These are phyloP conservation scores for Glossophaga mutica DNA, from an alignment of 2,797 vertebrate genomes.

Conservation along the genomic window DNA sequence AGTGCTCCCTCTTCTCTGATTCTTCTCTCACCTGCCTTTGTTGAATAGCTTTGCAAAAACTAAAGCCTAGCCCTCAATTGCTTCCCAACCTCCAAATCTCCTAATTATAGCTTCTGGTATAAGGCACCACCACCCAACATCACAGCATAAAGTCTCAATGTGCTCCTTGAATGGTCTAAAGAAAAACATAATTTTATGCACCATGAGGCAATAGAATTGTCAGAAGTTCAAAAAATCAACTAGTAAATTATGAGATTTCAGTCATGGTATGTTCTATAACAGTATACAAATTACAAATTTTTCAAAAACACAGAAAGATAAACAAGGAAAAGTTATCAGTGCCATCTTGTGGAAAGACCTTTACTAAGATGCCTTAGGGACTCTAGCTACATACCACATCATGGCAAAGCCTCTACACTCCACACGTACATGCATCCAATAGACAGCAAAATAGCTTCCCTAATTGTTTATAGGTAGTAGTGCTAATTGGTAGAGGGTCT, in stretches of 20 bases:
- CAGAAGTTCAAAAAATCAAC: conserved; percentile 4
- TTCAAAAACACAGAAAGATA: conserved; percentile 6
- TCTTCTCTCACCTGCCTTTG: not conserved
- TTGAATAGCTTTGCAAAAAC: not conserved
- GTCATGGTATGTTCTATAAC: not conserved
- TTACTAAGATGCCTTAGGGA: conserved; percentile 55
- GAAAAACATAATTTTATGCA: not conserved
- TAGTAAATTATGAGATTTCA: not conserved
- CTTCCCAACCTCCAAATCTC: not conserved
- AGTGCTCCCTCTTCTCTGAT: not conserved
- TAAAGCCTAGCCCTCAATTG: not conserved
- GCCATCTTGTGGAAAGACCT: conserved; percentile 73
- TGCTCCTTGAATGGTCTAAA: not conserved
- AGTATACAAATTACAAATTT: conserved; percentile 11
- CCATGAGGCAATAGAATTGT: not conserved
- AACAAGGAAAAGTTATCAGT: conserved; percentile 66
- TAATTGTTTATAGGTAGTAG: not conserved
- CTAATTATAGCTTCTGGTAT: not conserved
- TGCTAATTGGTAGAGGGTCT: not conserved
- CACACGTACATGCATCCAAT: fast-evolving
- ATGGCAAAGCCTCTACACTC: not conserved
- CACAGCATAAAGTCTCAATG: not conserved
- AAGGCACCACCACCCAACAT: not conserved
- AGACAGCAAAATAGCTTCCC: not conserved
- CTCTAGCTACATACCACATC: conserved; percentile 34